phyloP scores from a whole-genome alignment of 2,888 invertebrate genomes.

The Micropterix aruncella region DNA sequence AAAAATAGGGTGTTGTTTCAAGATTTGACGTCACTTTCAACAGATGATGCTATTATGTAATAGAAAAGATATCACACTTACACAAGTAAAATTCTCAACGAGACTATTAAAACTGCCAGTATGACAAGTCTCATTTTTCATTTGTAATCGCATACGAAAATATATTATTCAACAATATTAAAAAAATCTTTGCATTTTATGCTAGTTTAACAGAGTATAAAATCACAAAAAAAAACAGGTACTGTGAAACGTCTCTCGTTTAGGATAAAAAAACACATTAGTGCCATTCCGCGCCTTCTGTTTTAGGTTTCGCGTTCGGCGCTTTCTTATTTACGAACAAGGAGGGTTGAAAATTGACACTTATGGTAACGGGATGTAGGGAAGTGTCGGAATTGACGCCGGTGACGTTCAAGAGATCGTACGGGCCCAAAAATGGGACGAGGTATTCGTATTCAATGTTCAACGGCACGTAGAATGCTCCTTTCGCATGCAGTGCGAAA shows the following conservation, averaged over 20 bases:
- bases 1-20: too few relatives aligned
- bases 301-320: neutral
- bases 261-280: too few relatives aligned
- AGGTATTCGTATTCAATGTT: conserved; percentile 63
- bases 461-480: conserved; percentile 78
- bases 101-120: too few relatives aligned
- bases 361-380: conserved; percentile 78
- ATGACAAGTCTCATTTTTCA: too few relatives aligned
- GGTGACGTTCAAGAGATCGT: conserved; percentile 39
- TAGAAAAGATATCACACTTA: too few relatives aligned
- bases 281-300: neutral
- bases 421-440: conserved; percentile 50
- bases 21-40: too few relatives aligned
- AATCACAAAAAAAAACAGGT: neutral
- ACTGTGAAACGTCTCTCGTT: too few relatives aligned
- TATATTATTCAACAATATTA: too few relatives aligned
- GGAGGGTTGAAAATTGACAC: conserved; percentile 59
- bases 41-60: too few relatives aligned
- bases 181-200: neutral
- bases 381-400: conserved; percentile 42
- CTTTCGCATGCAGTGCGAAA: conserved; percentile 81
- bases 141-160: too few relatives aligned
- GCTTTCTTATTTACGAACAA: neutral
- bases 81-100: too few relatives aligned
- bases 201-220: neutral